Evolutionary conservation across 2,797 vertebrate species (phyloP), one percentile per base, ranked within the genome.

Genomic region (Botia kubotai): DNA sequence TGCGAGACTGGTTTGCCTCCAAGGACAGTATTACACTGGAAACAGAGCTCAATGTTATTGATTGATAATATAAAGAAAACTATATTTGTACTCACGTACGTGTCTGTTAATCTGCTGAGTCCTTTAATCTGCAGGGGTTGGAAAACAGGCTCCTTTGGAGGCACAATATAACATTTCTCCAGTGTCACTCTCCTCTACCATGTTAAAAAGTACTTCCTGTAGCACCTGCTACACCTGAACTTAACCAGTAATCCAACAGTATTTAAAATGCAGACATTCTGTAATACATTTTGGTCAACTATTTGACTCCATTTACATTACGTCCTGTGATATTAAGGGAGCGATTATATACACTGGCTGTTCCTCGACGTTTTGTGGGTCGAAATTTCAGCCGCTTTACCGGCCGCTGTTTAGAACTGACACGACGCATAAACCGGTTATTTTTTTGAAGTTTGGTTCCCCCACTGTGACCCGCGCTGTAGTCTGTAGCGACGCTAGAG

Each of bases 1-100:
- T 96, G 71, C 85, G 95, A 55, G 94, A 96, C 80, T 97, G 96
- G 96, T 96, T 97, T 91, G 92, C 92, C 46, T 90, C 92, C 81
- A 95, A 92, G 83, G 92, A 93, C 43, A 87, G 85, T 63, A 90
- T 80, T 21, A 92, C 91, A 75, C 88, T 89, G 12, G 94, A 95
- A 14, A 90, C 92, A 68, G 92, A 95, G 75, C 88, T 91, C 10
- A 87, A 90, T 86, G 88, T 94, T 82, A 91, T 91, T 78, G 92
- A 94, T 72, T 10, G 93, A 95, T 91, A 89, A n/a, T 77, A 85
- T 53, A 90, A n/a, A 39, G n/a, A 90, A 90, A 63, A 81, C 86
- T 33, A 53, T 80, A 8, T 76, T 52, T 77, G 80, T 84, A 77
- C 80, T 50, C 53, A 86, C 82, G n/a, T 75, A 48, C 62, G 82